Conservation (phyloP, 2,113 vertebrate genomes). For the Hemibagrus wyckioides region DNA sequence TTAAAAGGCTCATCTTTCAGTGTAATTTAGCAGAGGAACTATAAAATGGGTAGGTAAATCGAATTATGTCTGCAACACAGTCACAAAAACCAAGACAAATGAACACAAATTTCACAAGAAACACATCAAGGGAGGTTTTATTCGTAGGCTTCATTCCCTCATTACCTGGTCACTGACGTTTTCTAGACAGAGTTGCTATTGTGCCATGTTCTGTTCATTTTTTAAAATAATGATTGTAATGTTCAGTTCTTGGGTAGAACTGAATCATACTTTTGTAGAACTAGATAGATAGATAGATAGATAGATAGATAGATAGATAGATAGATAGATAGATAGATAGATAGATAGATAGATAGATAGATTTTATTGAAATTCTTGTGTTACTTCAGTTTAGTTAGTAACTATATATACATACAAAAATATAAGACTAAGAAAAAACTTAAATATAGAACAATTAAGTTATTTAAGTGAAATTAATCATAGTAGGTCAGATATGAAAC, state of each 20-base stretch:
- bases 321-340: too few species aligned
- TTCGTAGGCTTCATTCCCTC: neutral
- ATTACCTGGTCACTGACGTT: neutral
- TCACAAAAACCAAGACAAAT: neutral
- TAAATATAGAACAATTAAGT: too few species aligned
- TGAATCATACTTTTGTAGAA: neutral
- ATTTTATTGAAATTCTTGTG: too few species aligned
- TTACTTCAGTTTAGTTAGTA: too few species aligned
- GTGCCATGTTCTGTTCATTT: neutral
- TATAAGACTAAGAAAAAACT: too few species aligned
- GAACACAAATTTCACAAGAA: neutral
- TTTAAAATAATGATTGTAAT: neutral
- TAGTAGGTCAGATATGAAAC: too few species aligned
- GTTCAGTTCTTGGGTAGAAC: neutral
- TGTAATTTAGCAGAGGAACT: neutral
- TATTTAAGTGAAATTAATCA: too few species aligned
- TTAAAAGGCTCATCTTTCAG: neutral
- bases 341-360: too few species aligned
- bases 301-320: too few species aligned
- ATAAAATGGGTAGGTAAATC: neutral
- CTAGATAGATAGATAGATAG: too few species aligned
- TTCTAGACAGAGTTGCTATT: neutral
- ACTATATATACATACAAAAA: too few species aligned
- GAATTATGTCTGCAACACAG: neutral
- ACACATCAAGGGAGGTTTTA: neutral